Percentiles rank a stretch among this genome's conserved stretches.
phyloP scores from a whole-genome alignment of 2,888 invertebrate genomes.

The Nebria brevicollis region DNA sequence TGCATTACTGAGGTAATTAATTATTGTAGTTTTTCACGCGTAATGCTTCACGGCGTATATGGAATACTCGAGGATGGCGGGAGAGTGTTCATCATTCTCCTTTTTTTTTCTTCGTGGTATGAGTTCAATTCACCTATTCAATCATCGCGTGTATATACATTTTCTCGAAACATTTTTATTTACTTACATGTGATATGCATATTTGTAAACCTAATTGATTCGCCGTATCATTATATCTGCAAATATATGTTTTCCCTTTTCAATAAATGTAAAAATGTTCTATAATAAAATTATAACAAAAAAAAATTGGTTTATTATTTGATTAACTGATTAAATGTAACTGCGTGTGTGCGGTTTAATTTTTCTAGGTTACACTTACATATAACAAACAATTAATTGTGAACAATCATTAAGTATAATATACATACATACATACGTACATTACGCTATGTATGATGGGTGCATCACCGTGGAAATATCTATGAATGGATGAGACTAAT shows the following conservation, averaged over 20 bases:
- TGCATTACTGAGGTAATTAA: constrained; percentile 9
- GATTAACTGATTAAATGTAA: not conserved
- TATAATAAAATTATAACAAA: too few relatives aligned
- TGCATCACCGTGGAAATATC: not conserved
- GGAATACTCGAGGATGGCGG: not conserved
- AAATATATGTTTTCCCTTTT: too few relatives aligned
- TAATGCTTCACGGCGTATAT: constrained; percentile 10
- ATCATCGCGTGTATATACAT: too few relatives aligned
- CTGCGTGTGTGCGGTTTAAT: not conserved
- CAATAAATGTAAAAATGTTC: too few relatives aligned
- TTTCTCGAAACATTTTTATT: not conserved
- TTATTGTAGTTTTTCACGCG: constrained; percentile 11
- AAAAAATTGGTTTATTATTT: too few relatives aligned
- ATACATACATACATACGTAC: not conserved
- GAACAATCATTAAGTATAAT: not conserved
- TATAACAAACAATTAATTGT: constrained; percentile 5
- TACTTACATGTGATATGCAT: too few relatives aligned
- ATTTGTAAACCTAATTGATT: too few relatives aligned
- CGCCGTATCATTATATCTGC: too few relatives aligned
- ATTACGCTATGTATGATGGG: not conserved
- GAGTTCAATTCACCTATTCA: too few relatives aligned
- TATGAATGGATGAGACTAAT: not conserved
- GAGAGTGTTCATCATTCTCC: not conserved
- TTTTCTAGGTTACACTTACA: constrained; percentile 19
- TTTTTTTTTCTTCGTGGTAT: not conserved